Evolutionary conservation across 2,113 vertebrate genomes (phyloP), one percentile per base, ranked within the genome.

Genomic region (Narcine bancroftii): DNA sequence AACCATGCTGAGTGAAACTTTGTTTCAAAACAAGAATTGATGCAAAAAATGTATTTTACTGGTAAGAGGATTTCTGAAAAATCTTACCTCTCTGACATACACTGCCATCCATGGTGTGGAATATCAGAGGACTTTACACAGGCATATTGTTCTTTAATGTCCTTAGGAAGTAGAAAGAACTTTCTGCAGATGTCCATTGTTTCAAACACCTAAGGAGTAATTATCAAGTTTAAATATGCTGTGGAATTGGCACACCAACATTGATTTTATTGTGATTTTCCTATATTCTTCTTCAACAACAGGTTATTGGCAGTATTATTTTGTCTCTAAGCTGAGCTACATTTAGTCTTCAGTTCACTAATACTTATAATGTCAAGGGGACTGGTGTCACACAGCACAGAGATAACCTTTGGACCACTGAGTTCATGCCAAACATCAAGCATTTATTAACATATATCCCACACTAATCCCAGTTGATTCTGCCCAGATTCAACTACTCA

Each of bases 151-250:
- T 2, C 73, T 56, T 96, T 97, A 83, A 92, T 29, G 1, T 95
- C 93, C 10, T 95, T 95, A 9, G 96, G 95, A 79, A 94, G 95
- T 72, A 94, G 93, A 89, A 97, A 96, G 92, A 97, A 97, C 0
- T 71, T 93, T 92, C 83, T 94, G 3, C 94, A 95, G 11, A 94
- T 42, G 0, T 92, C 93, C 95, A 96, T 94, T 0, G 95, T 93
- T 9, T n/a, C 45, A 6, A 94, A 83, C 60, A 96, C 95, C 96
- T 97, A 1, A 69, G 26, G 63, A 91, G 13, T 39, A 71, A 91
- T 45, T 66, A 65, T 71, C 45, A 2, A 26, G 69, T 45, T 66
- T 91, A 66, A 26, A 66, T 24, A 39, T 45, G 24, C 24, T 66
- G 36, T 15, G 13, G 65, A 3, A 29, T 50, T 15, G 7, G 2